Percentiles rank a stretch among this genome's conserved stretches.
These are phyloP conservation scores for Camponotus vicinus DNA, from an alignment of 1,140 invertebrate genomes.

Conservation along the genomic window DNA sequence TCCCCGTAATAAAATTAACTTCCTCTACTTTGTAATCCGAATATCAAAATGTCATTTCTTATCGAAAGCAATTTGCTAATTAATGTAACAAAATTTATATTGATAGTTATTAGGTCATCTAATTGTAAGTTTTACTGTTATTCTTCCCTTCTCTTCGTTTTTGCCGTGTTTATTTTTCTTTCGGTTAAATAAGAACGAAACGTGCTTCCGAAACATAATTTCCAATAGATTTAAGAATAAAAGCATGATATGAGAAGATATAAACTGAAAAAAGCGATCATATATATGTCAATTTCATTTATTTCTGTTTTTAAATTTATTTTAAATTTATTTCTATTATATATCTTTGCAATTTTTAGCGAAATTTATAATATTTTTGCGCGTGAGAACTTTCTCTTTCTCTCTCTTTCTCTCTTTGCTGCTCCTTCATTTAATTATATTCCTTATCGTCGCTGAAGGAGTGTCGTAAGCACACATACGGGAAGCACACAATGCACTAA, in stretches of 20 bases:
- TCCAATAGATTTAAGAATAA: neutral
- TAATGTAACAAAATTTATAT: slow-evolving; percentile 18
- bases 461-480: slow-evolving; percentile 72
- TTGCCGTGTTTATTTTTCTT: neutral
- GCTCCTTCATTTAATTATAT: slow-evolving; percentile 53
- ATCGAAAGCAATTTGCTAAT: neutral
- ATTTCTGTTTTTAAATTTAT: neutral
- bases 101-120: neutral
- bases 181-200: neutral
- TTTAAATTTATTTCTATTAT: neutral
- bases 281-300: too few species aligned
- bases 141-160: neutral
- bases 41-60: neutral
- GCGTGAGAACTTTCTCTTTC: neutral
- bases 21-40: neutral
- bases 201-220: too few species aligned
- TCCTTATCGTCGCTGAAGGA: slow-evolving; percentile 50
- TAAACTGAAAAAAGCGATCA: too few species aligned
- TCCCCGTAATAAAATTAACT: neutral
- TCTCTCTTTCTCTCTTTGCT: slow-evolving; percentile 18
- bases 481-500: slow-evolving; percentile 67
- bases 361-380: slow-evolving; percentile 4
- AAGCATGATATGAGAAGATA: neutral
- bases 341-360: neutral
- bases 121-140: neutral